Base-by-base conservation (phyloP, 2,888 invertebrate genomes). In the Andrena flavipes region DNA sequence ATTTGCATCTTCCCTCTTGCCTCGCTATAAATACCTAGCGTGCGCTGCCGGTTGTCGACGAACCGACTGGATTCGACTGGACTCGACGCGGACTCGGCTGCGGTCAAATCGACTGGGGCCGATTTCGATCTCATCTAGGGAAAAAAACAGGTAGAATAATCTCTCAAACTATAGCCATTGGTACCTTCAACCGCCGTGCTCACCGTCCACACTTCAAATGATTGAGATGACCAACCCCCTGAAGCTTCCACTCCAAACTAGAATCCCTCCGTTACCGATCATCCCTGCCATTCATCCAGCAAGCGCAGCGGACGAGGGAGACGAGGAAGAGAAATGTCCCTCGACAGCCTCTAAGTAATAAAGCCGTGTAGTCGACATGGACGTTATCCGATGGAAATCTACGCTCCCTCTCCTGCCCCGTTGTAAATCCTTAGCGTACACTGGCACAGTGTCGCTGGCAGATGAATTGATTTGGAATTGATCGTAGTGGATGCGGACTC, bases 1-100 rank as follows among this genome's bases (percentile, higher is more conserved):
- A 90, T 91, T 91, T 87, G 87, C 89, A 88, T 89, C 71, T 70
- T 70, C 86, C 76, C 80, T 56, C 48, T 69, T 69, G 65, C 75
- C 75, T 54, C 64, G 83, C 76, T 88, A 85, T 87, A 87, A 88
- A 80, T 87, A 82, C 74, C 69, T 33, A 56, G 23, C 62, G 54
- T 51, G 29, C 48, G 42, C 59, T 30, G 51, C 49, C 54, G 73
- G 20, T 33, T 8, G 60, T 48, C 29, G 63, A 70, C 56, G 74
- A 73, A 60, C 59, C 29, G 73, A 76, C 67, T 48, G 49, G 51
- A 63, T 64, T 73, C 63, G 84, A 76, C 64, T 49, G 49, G 42
- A 49, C 20, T 72, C 33, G 72, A 64, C 29, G 33, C n/a, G 6
- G 23, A 54, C 23, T 26, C 13, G 20, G 20, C 23, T 30, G 13